Evolutionary conservation across 2,797 vertebrate genomes (phyloP), one percentile per base, ranked within the genome.

Genomic region (Babyrousa celebensis): DNA sequence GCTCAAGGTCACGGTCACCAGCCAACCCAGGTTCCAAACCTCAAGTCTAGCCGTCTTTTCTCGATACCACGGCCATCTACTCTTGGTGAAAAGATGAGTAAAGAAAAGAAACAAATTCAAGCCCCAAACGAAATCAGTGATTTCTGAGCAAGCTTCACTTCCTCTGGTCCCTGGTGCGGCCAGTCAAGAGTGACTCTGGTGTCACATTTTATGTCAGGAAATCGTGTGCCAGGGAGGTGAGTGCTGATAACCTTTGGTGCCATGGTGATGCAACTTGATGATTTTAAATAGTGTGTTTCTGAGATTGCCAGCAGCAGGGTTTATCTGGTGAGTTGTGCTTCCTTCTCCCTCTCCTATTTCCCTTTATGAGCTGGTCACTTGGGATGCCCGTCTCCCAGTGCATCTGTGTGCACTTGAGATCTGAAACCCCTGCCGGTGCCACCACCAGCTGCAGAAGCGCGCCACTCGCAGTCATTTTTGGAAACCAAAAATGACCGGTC

Each of bases 401-500:
- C 97, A 97, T 98, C 98, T 97, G 97, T 56, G n/a, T 25, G 71
- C 43, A 62, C 29, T 72, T 94, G 89, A 96, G 98, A 98, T 97
- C 84, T 70, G 97, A 98, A 98, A 96, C 85, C 80, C 70, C 86
- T 83, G 94, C 67, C 27, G 71, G 79, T 80, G 77, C 91, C 98
- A 48, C 89, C 97, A 65, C 90, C 98, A 98, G 98, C 97, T 98
- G 97, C 96, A 98, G 95, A 89, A 97, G 85, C 90, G 96, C 83
- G 90, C 90, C 97, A 85, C 86, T 97, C 87, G 54, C 94, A 96
- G 84, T 95, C 98, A 97, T 95, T 98, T 97, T 94, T 97, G 92
- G 97, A 98, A 98, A 98, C 95, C 98, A 98, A 75, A 99, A 98
- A 98, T 98, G 58, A 97, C 97, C 96, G 92, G 97, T 98, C 98